Conservation (phyloP, 2,888 invertebrate species). For the Drosophila differens region DNA sequence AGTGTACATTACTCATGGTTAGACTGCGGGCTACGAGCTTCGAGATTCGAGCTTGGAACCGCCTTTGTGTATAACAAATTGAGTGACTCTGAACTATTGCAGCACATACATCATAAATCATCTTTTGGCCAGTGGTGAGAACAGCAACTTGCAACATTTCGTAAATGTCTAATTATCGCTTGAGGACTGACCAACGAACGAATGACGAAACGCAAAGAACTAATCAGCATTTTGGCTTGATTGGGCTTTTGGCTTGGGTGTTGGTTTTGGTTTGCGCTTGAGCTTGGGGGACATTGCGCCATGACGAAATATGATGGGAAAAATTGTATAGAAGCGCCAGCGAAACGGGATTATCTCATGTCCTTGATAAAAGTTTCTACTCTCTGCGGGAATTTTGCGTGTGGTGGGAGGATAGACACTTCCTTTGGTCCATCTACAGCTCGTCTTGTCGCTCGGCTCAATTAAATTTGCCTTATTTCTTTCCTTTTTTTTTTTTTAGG, state of each 20-base stretch:
- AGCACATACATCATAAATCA: constrained; percentile 70
- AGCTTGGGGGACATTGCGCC: not conserved
- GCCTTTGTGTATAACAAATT: constrained; percentile 60
- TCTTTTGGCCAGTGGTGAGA: constrained; percentile 39
- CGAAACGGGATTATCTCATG: constrained; percentile 56
- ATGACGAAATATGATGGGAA: constrained; percentile 43
- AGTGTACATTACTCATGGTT: constrained; percentile 43
- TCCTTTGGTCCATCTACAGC: constrained; percentile 3
- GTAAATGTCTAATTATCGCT: constrained; percentile 71
- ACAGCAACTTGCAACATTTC: constrained; percentile 46
- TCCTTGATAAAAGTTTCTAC: constrained; percentile 54
- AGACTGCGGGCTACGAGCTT: constrained; percentile 11
- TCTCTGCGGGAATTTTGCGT: constrained; percentile 5
- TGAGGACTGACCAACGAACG: constrained; percentile 31
- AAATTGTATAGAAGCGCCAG: constrained; percentile 34
- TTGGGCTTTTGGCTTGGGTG: not conserved
- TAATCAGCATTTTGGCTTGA: constrained; percentile 39
- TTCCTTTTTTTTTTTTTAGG: not conserved
- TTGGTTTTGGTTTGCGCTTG: not conserved
- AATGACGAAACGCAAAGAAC: constrained; percentile 22
- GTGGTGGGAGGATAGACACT: not conserved
- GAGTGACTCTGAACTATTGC: constrained; percentile 54
- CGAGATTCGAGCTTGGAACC: not conserved
- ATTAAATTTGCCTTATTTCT: constrained; percentile 70
- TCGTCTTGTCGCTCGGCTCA: constrained; percentile 45